phyloP scores from a whole-genome alignment of 2,113 vertebrate species.

The cat (Felis catus) region F.catus_Fca126_mat1.0 CM031416.1:98154501-98155000 shows the following conservation, averaged over 20 bases:
- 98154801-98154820: background rate
- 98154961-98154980: background rate
- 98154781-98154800: background rate
- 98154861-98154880: background rate
- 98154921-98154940: background rate
- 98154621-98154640: background rate
- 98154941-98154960: background rate
- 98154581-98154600: conserved; percentile 27
- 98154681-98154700: conserved; percentile 80
- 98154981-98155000: background rate
- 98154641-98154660: conserved; percentile 70
- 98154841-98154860: background rate
- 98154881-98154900: background rate
- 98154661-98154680: conserved; percentile 80
- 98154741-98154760: conserved; percentile 82
- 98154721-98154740: conserved; percentile 76
- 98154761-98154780: conserved; percentile 84
- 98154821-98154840: background rate
- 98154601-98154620: conserved; percentile 64
- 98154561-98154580: background rate
- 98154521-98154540: background rate
- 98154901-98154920: background rate
- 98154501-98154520: background rate
- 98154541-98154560: background rate
- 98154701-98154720: conserved; percentile 81